Base-by-base conservation (phyloP, 2,888 invertebrate species). In the Pseudococcus longispinus region DNA sequence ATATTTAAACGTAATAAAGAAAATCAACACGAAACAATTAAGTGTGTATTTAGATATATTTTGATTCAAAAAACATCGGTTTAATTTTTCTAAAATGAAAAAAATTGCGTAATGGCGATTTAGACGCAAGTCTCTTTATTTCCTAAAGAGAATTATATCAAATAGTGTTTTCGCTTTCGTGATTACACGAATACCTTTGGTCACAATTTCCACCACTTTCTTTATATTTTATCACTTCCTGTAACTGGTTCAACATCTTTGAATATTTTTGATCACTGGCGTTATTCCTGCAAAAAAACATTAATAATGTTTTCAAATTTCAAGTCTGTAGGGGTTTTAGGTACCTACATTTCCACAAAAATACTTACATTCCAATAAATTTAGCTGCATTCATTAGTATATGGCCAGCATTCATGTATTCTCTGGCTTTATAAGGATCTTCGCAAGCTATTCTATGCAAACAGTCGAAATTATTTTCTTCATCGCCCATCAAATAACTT, bases 341-440 rank as follows among this genome's bases (percentile, higher is more conserved):
- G 44, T 9, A 15, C 8, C 37, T n/a, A n/a, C 8, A 37, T 37
- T 13, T 46, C 13, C 13, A 1, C 0, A 74, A 74, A 74, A 26
- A 23, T 23, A 80, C 86, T 80, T 23, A 80, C 86, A 51, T 1
- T n/a, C 86, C 82, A 2, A 86, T 80, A 55, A 60, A 86, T 55
- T 86, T 94, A 23, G 94, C 93, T 82, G 94, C 93, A 90, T 95
- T 94, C 87, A 96, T 89, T 15, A 96, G 90, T 88, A 96, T 93
- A 89, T 95, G 95, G n/a, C 94, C 95, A 0, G 95, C 96, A 1
- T 94, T 93, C 1, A 94, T 92, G 90, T 96, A 96, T 88, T 95
- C 93, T 87, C 93, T 93, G 11, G 96, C 95, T 88, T 94, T 93
- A 77, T 92, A 91, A 0, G 96, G 96, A 88, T 93, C 93, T 89